Conservation (phyloP, 2,888 invertebrate genomes). For the Eupithecia dodoneata region DNA sequence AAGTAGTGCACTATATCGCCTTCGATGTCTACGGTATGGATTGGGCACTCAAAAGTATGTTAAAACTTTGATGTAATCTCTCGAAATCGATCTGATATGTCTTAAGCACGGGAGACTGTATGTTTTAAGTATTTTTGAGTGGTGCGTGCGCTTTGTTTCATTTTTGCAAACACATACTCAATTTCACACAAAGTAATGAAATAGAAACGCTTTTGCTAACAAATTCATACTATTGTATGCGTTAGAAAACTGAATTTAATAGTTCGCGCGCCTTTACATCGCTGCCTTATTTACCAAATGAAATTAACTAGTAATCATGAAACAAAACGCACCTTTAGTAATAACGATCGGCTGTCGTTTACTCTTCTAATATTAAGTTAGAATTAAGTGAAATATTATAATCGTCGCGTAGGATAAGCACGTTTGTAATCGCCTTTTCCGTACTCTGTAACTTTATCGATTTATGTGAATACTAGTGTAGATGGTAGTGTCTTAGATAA, state of each 20-base stretch:
- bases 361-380: slow-evolving; percentile 51
- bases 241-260: slow-evolving; percentile 11
- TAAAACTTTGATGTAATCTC: slow-evolving; percentile 50
- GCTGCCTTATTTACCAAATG: slow-evolving; percentile 26
- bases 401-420: slow-evolving; percentile 67
- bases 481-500: slow-evolving; percentile 81
- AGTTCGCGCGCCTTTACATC: slow-evolving; percentile 23
- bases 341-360: slow-evolving; percentile 68
- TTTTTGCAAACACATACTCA: slow-evolving; percentile 14
- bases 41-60: slow-evolving; percentile 44
- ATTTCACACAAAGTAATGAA: background rate
- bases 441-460: slow-evolving; percentile 72
- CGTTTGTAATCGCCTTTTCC: slow-evolving; percentile 76
- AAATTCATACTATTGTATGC: slow-evolving; percentile 13
- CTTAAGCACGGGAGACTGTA: slow-evolving; percentile 49
- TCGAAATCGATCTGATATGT: slow-evolving; percentile 57
- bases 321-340: slow-evolving; percentile 40
- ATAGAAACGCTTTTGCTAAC: slow-evolving; percentile 3
- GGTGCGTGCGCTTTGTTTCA: slow-evolving; percentile 38
- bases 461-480: slow-evolving; percentile 83
- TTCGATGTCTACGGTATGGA: slow-evolving; percentile 32
- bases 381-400: slow-evolving; percentile 45
- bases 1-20: slow-evolving; percentile 33
- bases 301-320: slow-evolving; percentile 29
- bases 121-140: slow-evolving; percentile 55